Conservation (phyloP, 2,888 invertebrate species). For the Epinotia ramella region DNA sequence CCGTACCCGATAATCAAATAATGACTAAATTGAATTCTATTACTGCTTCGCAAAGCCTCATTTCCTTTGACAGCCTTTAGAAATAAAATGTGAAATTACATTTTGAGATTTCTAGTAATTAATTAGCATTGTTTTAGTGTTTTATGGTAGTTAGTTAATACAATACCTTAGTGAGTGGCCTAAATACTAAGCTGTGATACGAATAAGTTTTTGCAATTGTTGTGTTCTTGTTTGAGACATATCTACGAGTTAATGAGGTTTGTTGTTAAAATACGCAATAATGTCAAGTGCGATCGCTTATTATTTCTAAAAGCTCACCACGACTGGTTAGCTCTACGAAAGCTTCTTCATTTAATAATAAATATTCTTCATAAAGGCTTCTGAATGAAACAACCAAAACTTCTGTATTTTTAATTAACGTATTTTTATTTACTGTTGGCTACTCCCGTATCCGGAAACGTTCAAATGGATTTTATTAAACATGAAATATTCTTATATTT, state of each 20-base stretch:
- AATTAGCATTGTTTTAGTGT: slow-evolving; percentile 35
- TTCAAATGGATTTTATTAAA: no score
- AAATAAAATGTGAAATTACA: slow-evolving; percentile 17
- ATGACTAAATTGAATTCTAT: slow-evolving; percentile 32
- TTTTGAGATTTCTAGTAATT: slow-evolving; percentile 37
- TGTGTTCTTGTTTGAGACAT: slow-evolving; percentile 43
- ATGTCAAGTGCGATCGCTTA: slow-evolving; percentile 37
- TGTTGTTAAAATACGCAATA: slow-evolving; percentile 10
- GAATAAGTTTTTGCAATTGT: slow-evolving; percentile 45
- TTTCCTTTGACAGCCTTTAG: not conserved
- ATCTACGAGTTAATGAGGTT: slow-evolving; percentile 42
- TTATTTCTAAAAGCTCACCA: slow-evolving; percentile 10
- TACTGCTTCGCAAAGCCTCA: not conserved
- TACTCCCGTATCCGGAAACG: no score
- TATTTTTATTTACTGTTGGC: no score
- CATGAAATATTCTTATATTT: no score
- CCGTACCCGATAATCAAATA: slow-evolving; percentile 14
- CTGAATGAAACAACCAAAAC: no score
- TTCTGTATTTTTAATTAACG: no score
- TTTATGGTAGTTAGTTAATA: slow-evolving; percentile 39
- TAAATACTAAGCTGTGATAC: slow-evolving; percentile 57
- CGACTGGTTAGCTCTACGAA: not conserved
- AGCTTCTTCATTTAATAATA: no score
- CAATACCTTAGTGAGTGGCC: slow-evolving; percentile 49
- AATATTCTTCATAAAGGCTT: no score